Conservation (phyloP, 1,140 invertebrate genomes). For the Mizuhopecten yessoensis region DNA sequence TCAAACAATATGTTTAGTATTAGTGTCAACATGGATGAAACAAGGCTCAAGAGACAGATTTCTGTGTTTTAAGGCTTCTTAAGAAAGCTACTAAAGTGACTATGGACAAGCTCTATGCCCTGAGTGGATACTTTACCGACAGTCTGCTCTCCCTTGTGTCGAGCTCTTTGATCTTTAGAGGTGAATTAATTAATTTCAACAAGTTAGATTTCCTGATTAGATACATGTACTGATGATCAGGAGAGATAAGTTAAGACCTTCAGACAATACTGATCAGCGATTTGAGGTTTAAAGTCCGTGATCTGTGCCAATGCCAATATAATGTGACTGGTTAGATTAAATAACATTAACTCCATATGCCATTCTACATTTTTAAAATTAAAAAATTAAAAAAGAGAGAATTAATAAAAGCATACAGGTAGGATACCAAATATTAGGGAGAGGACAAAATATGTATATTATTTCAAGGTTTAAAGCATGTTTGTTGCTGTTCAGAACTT, state of each 20-base stretch:
- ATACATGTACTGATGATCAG: neutral
- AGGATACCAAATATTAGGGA: too few relatives aligned
- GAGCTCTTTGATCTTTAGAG: conserved; percentile 5
- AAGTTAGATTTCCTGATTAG: conserved; percentile 17
- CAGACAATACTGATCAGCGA: neutral
- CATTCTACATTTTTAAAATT: neutral
- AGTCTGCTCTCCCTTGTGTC: neutral
- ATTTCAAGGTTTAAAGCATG: too few relatives aligned
- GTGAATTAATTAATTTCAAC: conserved; percentile 39
- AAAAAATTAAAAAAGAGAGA: too few relatives aligned
- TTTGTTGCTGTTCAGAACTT: too few relatives aligned
- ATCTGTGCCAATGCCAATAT: neutral
- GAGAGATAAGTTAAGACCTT: neutral
- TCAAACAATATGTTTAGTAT: neutral
- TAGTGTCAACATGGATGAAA: too few relatives aligned
- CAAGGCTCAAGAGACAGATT: neutral
- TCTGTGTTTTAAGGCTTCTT: neutral
- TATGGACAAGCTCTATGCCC: neutral
- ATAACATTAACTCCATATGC: neutral
- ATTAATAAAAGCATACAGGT: too few relatives aligned
- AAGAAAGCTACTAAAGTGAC: neutral
- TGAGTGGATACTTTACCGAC: neutral
- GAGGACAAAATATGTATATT: too few relatives aligned
- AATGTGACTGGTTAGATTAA: neutral
- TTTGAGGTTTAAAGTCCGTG: neutral